phyloP scores from a whole-genome alignment of 1,140 invertebrate species.

The Lepeophtheirus salmonis region DNA sequence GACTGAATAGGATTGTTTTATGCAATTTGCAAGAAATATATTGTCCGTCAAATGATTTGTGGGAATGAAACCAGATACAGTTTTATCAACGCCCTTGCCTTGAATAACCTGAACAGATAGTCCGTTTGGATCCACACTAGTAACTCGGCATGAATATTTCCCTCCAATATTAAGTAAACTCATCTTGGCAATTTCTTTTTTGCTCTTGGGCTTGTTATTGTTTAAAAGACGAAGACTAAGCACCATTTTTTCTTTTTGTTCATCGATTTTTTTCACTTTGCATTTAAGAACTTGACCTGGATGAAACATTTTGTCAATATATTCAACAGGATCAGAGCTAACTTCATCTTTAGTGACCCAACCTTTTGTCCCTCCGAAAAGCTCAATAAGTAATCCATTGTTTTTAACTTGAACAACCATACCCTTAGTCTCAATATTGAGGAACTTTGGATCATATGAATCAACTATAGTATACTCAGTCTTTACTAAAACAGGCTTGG shows the following conservation, averaged over 20 bases:
- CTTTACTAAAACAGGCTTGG: conserved; percentile 1
- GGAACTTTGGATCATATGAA: conserved; percentile 3
- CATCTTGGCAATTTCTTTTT: background rate
- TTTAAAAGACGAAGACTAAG: background rate
- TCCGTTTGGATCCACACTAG: background rate
- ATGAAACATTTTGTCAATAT: conserved; percentile 5
- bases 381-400: conserved; percentile 5
- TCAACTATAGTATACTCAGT: background rate
- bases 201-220: conserved; percentile 7
- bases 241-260: background rate
- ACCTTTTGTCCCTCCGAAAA: background rate
- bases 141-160: background rate
- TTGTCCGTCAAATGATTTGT: conserved; percentile 5
- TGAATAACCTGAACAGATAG: background rate
- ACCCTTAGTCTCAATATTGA: background rate
- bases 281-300: conserved; percentile 9
- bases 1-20: background rate
- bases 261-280: background rate
- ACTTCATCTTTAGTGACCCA: conserved; percentile 8
- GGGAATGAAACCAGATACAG: conserved; percentile 1
- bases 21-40: background rate
- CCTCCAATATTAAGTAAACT: background rate
- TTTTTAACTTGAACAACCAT: conserved; percentile 1
- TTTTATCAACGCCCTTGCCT: background rate
- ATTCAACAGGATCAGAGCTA: conserved; percentile 5